These are phyloP conservation scores for Pavo muticus DNA, from an alignment of 2,113 vertebrate genomes.

Conservation along the genomic window DNA sequence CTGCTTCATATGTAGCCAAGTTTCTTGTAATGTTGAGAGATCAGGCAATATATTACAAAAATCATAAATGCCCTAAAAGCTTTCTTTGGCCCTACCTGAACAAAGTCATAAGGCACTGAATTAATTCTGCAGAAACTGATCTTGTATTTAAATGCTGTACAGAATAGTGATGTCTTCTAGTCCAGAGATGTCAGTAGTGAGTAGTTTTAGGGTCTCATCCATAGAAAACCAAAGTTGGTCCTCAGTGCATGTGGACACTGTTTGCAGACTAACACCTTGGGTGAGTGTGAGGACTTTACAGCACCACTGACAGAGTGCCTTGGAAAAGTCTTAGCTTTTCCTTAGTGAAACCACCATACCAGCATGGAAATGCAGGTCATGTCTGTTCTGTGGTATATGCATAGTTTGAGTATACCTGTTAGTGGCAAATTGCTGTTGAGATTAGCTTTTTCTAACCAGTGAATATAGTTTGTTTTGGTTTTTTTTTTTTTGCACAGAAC, in stretches of 20 bases:
- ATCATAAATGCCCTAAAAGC: not conserved
- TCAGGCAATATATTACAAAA: not conserved
- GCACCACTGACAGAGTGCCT: not conserved
- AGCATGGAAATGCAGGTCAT: not conserved
- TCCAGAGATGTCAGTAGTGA: not conserved
- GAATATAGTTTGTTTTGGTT: too few species aligned
- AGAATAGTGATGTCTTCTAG: not conserved
- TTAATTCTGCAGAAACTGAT: not conserved
- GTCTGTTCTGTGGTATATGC: not conserved
- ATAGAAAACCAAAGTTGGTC: not conserved
- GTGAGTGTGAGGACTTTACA: not conserved
- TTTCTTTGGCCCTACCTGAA: not conserved
- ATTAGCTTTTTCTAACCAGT: too few species aligned
- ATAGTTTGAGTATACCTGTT: not conserved
- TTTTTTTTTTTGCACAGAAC: not conserved
- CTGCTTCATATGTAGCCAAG: not conserved
- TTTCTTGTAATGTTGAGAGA: not conserved
- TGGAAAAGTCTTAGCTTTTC: not conserved
- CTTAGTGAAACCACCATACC: accelerated
- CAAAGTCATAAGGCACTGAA: not conserved
- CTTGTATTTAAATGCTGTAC: not conserved
- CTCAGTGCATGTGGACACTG: not conserved
- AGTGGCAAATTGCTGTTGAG: too few species aligned
- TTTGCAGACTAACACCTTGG: not conserved
- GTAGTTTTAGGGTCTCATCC: not conserved